These are phyloP conservation scores for Porites divaricata DNA, from an alignment of 92 coral and sea anemone species.

Conservation along the genomic window DNA sequence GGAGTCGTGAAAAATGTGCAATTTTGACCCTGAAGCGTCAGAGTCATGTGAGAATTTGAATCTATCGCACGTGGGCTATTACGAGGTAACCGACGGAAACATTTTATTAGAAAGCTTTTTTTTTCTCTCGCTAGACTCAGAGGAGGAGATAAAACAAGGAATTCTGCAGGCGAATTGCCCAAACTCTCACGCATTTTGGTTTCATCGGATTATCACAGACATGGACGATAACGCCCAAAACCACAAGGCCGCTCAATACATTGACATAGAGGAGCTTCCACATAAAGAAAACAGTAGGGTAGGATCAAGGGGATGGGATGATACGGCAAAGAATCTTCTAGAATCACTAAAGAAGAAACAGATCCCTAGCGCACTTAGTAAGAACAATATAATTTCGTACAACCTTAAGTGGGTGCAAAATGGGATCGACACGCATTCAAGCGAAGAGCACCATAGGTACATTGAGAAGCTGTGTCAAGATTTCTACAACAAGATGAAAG, in stretches of 20 bases:
- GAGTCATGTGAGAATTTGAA: no score
- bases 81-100: neutral
- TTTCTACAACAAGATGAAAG: conserved; percentile 56
- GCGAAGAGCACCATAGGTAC: conserved; percentile 77
- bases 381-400: conserved; percentile 63
- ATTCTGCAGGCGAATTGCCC: conserved; percentile 54
- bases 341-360: conserved; percentile 74
- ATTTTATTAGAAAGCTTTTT: neutral
- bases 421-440: conserved; percentile 62
- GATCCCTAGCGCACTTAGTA: conserved; percentile 53
- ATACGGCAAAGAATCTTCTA: conserved; percentile 72
- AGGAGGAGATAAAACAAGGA: conserved; percentile 72
- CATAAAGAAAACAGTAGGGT: conserved; percentile 61
- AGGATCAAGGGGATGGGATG: conserved; percentile 62
- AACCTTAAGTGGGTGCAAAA: conserved; percentile 74
- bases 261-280: conserved; percentile 73
- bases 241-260: conserved; percentile 69
- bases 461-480: conserved; percentile 81
- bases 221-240: conserved; percentile 67
- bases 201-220: conserved; percentile 77
- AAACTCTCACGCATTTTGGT: conserved; percentile 76
- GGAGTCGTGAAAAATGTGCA: no score
- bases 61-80: no score
- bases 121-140: conserved; percentile 14
- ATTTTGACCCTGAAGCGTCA: no score